These are phyloP conservation scores for Menidia menidia DNA, from an alignment of 2,797 vertebrate genomes.

Conservation along the genomic window DNA sequence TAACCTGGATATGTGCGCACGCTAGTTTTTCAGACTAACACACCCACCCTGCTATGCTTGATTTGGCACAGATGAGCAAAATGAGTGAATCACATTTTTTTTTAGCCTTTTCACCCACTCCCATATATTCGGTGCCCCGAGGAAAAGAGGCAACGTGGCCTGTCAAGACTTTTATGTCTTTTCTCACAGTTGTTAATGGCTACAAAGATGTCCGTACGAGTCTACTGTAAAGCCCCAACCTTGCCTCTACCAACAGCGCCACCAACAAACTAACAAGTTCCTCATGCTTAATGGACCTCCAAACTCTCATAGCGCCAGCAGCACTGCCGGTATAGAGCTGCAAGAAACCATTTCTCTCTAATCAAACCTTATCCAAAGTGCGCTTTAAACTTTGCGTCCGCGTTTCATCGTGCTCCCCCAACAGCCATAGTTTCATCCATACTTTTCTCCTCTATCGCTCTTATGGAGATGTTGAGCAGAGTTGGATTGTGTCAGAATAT, in stretches of 20 bases:
- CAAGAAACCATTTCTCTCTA: slow-evolving; percentile 42
- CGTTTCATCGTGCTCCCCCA: slow-evolving; percentile 37
- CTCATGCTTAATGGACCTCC: slow-evolving; percentile 73
- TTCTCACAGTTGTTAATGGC: slow-evolving; percentile 49
- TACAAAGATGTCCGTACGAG: slow-evolving; percentile 63
- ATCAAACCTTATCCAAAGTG: slow-evolving; percentile 63
- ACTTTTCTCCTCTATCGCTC: slow-evolving; percentile 7
- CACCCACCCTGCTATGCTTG: slow-evolving; percentile 13
- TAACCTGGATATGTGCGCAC: not conserved
- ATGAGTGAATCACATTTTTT: slow-evolving; percentile 55
- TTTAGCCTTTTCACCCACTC: slow-evolving; percentile 18
- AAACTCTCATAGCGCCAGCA: slow-evolving; percentile 33
- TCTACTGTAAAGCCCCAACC: slow-evolving; percentile 32
- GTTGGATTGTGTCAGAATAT: slow-evolving; percentile 35
- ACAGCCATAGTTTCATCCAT: slow-evolving; percentile 8
- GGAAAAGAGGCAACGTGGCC: slow-evolving; percentile 46
- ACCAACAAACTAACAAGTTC: slow-evolving; percentile 64
- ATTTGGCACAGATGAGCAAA: slow-evolving; percentile 40
- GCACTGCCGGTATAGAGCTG: slow-evolving; percentile 1
- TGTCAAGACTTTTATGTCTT: slow-evolving; percentile 54
- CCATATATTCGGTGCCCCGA: slow-evolving; percentile 44
- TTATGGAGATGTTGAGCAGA: slow-evolving; percentile 19
- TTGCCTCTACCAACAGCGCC: not conserved
- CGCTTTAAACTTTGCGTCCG: slow-evolving; percentile 39
- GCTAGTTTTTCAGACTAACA: slow-evolving; percentile 14